These are phyloP conservation scores for Drosophila novamexicana DNA, from an alignment of 1,140 invertebrate species.

Conservation along the genomic window DNA sequence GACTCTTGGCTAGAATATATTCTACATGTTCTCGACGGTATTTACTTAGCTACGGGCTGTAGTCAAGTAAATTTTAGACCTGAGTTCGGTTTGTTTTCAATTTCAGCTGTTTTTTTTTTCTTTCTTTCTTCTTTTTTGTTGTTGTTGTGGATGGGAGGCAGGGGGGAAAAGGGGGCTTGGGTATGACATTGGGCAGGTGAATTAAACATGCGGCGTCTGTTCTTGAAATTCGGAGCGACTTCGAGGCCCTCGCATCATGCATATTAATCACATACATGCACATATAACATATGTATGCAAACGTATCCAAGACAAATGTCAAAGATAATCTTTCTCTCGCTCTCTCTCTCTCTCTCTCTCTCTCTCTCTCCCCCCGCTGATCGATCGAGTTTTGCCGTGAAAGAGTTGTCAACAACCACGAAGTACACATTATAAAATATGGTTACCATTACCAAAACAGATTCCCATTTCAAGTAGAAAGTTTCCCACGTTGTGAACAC, in stretches of 20 bases:
- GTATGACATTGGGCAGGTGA: slow-evolving; percentile 47
- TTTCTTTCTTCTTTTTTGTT: neutral
- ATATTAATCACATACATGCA: slow-evolving; percentile 31
- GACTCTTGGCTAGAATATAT: neutral
- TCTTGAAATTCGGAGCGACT: slow-evolving; percentile 46
- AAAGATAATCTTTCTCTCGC: neutral
- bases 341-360: too few relatives aligned
- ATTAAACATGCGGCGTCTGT: slow-evolving; percentile 49
- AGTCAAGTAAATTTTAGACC: slow-evolving; percentile 16
- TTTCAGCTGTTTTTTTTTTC: neutral
- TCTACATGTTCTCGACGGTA: slow-evolving; percentile 5
- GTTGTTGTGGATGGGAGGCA: neutral
- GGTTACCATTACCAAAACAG: too few relatives aligned
- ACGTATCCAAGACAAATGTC: neutral
- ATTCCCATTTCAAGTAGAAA: too few relatives aligned
- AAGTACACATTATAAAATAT: too few relatives aligned
- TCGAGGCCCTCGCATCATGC: slow-evolving; percentile 35
- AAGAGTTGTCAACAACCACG: too few relatives aligned
- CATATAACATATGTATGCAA: neutral
- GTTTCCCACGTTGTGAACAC: too few relatives aligned
- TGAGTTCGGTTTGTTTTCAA: slow-evolving; percentile 15
- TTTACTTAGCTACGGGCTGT: slow-evolving; percentile 1
- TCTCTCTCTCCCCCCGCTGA: too few relatives aligned
- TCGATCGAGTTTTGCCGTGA: too few relatives aligned
- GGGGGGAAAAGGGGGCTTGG: neutral